These are phyloP conservation scores for Oncorhynchus clarkii DNA, from an alignment of 2,113 vertebrate species.

Conservation along the genomic window DNA sequence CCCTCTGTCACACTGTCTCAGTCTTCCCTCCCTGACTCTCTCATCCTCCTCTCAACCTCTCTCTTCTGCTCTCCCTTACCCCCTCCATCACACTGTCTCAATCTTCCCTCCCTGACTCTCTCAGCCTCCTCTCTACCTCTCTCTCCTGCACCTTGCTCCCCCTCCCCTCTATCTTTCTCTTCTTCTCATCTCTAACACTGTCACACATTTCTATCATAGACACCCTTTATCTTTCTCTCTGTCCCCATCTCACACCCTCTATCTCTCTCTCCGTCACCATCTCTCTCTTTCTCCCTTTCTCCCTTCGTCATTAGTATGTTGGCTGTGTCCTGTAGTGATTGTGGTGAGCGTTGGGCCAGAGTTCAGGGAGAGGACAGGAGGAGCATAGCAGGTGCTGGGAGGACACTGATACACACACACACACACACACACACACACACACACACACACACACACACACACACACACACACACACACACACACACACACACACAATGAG, in stretches of 20 bases:
- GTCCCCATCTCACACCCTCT: not conserved
- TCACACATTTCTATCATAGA: too few species aligned
- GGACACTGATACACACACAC: not conserved
- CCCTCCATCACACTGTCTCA: too few species aligned
- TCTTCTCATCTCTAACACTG: too few species aligned
- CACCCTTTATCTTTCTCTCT: constrained; percentile 4
- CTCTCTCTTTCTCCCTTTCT: not conserved
- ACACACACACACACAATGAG: not conserved
- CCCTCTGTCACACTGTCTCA: too few species aligned
- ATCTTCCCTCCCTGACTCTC: not conserved
- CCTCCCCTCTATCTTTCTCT: not conserved
- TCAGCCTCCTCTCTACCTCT: not conserved
- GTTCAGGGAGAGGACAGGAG: constrained; percentile 52
- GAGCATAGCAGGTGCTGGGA: not conserved
- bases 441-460: not conserved
- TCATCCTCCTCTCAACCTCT: not conserved
- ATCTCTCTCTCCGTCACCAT: too few species aligned
- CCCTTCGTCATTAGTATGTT: constrained; percentile 21
- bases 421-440: not conserved
- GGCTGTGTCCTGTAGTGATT: constrained; percentile 32
- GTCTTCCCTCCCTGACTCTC: not conserved
- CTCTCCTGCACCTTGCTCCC: not conserved
- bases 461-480: not conserved
- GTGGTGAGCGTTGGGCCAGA: constrained; percentile 17
- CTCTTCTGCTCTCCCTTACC: constrained; percentile 1